Evolutionary conservation across 1,140 invertebrate species (phyloP), one percentile per base, ranked within the genome.

Genomic region (Bombyx mori): DNA sequence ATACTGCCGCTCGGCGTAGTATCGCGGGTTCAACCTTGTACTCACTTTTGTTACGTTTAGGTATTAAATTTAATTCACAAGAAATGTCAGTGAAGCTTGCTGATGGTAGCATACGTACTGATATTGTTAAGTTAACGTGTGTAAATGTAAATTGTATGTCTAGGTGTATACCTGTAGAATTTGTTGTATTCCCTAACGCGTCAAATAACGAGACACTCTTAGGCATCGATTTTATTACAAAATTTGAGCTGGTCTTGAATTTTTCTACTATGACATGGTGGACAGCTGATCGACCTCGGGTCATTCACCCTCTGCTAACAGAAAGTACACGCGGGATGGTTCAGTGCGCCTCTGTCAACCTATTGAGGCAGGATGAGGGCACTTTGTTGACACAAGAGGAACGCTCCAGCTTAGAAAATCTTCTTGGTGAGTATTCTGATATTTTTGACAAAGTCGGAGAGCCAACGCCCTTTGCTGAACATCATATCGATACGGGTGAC

Each of bases 401-500:
- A 8, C 43, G 53, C 10, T 54, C 53, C n/a, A 10, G 42, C n/a
- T 44, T 44, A 12, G 42, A 54, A 6, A 54, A 54, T 54, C 12
- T 54, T 6, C 44, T 54, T 12, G 7, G 53, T 54, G 42, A 54
- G 53, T 54, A 44, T 54, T 54, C 44, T 45, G 53, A 54, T 54
- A 54, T 54, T 54, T 54, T 54, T 54, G 26, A 54, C 44, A 22
- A 44, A 44, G 53, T 54, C 42, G 53, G 53, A 12, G 53, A 54
- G 53, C 42, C 53, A 10, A 61, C 60, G 6, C 51, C 68, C 9
- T 70, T 48, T 53, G 65, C 66, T 0, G 54, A 64, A 45, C 69
- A 76, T 45, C 47, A 47, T 2, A 76, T 73, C 7, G 60, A 74
- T 12, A 73, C 69, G 10, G 50, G 50, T 10, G 50, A 52, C 35